These are phyloP conservation scores for Holocentrus rufus DNA, from an alignment of 2,797 vertebrate genomes.

Conservation along the genomic window DNA sequence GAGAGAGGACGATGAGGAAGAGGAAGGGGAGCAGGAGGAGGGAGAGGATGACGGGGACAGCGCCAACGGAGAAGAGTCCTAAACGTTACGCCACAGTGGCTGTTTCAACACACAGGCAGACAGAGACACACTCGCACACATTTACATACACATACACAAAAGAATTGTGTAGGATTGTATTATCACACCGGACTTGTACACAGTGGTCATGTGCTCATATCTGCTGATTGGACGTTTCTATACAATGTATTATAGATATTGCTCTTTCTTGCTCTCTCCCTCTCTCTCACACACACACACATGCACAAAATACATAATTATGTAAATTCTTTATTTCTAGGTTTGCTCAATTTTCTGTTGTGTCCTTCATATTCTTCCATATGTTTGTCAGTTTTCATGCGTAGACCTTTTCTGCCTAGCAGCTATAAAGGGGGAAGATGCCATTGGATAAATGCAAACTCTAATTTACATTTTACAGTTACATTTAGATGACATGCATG, in stretches of 20 bases:
- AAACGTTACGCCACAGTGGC: constrained; percentile 53
- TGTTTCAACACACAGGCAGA: constrained; percentile 16
- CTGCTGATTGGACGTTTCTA: constrained; percentile 51
- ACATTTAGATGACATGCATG: constrained; percentile 2
- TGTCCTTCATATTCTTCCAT: neutral
- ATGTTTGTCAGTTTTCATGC: constrained; percentile 4
- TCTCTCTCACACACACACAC: constrained; percentile 2
- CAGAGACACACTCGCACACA: constrained; percentile 12
- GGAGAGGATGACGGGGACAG: constrained; percentile 90
- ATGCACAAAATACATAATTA: constrained; percentile 6
- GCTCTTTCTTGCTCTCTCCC: constrained; percentile 4
- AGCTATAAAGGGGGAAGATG: neutral
- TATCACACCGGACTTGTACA: constrained; percentile 30
- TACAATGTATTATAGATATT: constrained; percentile 40
- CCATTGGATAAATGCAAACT: neutral
- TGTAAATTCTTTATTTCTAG: constrained; percentile 9
- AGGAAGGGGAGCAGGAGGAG: constrained; percentile 86
- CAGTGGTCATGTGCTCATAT: constrained; percentile 36
- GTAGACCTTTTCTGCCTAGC: neutral
- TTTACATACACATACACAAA: constrained; percentile 18
- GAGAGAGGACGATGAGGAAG: constrained; percentile 80
- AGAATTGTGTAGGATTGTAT: constrained; percentile 39
- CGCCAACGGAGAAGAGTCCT: constrained; percentile 86
- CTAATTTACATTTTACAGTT: constrained; percentile 17
- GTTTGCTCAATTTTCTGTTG: neutral